These are phyloP conservation scores for Cataglyphis albicans DNA, from an alignment of 2,888 invertebrate genomes.

Conservation along the genomic window DNA sequence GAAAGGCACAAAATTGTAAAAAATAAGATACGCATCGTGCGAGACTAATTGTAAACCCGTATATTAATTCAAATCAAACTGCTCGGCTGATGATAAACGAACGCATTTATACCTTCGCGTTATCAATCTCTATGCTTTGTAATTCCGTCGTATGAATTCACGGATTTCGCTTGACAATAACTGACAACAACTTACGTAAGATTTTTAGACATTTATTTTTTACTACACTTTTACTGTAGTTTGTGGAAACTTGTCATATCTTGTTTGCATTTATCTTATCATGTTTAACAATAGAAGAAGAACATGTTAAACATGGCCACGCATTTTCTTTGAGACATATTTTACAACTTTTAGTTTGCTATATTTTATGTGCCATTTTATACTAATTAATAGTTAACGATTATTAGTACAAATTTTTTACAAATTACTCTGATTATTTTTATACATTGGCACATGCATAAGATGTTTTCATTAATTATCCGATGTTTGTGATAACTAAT, in stretches of 20 bases:
- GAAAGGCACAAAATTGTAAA: conserved; percentile 68
- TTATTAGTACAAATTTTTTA: neutral
- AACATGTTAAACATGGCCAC: neutral
- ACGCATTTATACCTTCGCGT: conserved; percentile 65
- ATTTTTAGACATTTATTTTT: conserved; percentile 42
- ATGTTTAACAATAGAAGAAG: neutral
- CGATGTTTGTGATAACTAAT: neutral
- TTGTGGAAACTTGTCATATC: neutral
- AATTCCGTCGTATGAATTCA: conserved; percentile 42
- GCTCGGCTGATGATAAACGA: neutral
- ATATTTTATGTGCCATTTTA: neutral
- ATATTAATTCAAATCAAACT: conserved; percentile 33
- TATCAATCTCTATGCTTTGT: conserved; percentile 58
- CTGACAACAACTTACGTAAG: conserved; percentile 65
- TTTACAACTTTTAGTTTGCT: neutral
- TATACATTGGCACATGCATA: neutral
- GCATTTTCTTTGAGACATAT: neutral
- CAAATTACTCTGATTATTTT: neutral
- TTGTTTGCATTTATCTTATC: neutral
- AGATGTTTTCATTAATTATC: neutral
- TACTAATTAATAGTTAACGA: neutral
- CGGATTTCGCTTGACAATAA: conserved; percentile 29
- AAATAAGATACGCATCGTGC: conserved; percentile 57
- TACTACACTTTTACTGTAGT: neutral
- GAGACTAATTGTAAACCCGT: neutral